These are phyloP conservation scores for Palythoa heliodiscus DNA, from an alignment of 92 coral and sea anemone genomes.

Conservation along the genomic window DNA sequence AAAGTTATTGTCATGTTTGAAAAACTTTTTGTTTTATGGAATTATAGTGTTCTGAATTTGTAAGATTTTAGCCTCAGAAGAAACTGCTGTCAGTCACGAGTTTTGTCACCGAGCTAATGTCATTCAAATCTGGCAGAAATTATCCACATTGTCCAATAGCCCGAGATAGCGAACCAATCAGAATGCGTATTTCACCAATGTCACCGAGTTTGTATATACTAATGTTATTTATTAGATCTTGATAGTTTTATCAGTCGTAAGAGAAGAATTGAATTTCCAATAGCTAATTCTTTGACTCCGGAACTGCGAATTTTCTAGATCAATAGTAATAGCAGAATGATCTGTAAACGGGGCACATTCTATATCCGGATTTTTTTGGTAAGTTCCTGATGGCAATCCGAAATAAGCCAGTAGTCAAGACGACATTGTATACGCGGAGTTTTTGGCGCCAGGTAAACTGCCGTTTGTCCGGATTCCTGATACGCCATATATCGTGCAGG, in stretches of 20 bases:
- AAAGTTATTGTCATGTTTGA: too few species aligned
- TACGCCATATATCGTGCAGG: conserved; percentile 26
- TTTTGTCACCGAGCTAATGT: too few species aligned
- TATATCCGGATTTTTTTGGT: not conserved
- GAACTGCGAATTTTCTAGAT: conserved; percentile 11
- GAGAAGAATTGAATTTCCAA: conserved; percentile 27
- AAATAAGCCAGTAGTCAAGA: conserved; percentile 20
- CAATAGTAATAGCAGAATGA: not conserved
- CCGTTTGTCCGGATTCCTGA: conserved; percentile 8
- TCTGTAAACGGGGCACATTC: conserved; percentile 18
- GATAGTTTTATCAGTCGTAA: conserved; percentile 13
- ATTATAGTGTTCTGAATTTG: too few species aligned
- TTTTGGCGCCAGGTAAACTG: conserved; percentile 26
- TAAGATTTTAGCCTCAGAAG: too few species aligned
- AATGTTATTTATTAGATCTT: conserved; percentile 4
- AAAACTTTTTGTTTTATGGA: too few species aligned
- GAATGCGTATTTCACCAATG: too few species aligned
- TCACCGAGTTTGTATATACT: too few species aligned
- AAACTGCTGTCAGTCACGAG: too few species aligned
- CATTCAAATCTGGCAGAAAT: too few species aligned
- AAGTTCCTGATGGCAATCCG: conserved; percentile 20
- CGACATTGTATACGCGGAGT: conserved; percentile 29
- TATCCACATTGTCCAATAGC: too few species aligned
- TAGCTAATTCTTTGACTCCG: conserved; percentile 2
- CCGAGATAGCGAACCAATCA: too few species aligned